Evolutionary conservation across 1,140 invertebrate species (phyloP), one percentile per base, ranked within the genome.

Genomic region (Galleria mellonella): DNA sequence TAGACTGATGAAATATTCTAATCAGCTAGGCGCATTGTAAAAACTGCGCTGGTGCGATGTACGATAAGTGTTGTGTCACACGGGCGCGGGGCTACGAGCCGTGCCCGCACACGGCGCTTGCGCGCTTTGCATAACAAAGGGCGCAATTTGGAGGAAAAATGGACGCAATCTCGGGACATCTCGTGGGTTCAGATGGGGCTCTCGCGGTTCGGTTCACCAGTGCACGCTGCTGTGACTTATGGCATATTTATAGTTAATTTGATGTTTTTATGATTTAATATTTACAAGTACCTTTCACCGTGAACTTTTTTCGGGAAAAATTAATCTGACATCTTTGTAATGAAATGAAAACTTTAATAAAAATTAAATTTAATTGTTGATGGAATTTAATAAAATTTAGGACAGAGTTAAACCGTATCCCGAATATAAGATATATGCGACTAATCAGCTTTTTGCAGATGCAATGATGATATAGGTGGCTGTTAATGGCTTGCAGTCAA

Each of bases 101-200:
- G 61, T 62, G 67, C 68, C 62, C 77, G 72, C 77, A 82, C 77
- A 82, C 74, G 66, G 74, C 62, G 77, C 68, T 45, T 52, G 65
- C 67, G 67, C 73, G 75, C 72, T 82, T 77, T 79, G 77, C 77
- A 82, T 82, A 77, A 82, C 75, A 82, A 82, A 82, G 73, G 73
- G 55, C 68, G 73, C 78, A 83, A 83, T 83, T 83, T 83, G 78
- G 75, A 77, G 61, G 73, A 82, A 77, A 79, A 82, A 82, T 82
- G 73, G 72, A 48, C 61, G 41, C 77, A 72, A 82, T 75, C 69
- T 72, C 56, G 59, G n/a, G 45, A 51, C 54, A 70, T 66, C 68
- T 72, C 64, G 62, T 4, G 35, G 15, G 62, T 36, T 50, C 48
- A 41, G 47, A 55, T 71, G 55, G 62, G 32, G 39, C 45, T 44